A percentile compares a stretch with the other conserved stretches of the same genome.
These are phyloP conservation scores for Gymnoscopelus microlampas DNA, from an alignment of 2,797 vertebrate species.

Conservation along the genomic window DNA sequence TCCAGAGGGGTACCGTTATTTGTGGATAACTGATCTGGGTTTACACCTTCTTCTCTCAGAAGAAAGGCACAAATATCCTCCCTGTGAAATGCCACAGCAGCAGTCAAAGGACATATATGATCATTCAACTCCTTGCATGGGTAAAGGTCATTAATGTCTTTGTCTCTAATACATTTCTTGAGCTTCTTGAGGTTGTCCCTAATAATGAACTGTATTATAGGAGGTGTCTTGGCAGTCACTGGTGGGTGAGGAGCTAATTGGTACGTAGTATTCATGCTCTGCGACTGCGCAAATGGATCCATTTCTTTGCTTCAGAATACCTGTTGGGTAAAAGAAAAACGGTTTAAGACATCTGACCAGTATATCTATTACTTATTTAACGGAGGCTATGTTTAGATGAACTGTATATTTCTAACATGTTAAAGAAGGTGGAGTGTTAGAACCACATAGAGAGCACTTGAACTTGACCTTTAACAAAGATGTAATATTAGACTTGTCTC, in stretches of 20 bases:
- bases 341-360: background rate
- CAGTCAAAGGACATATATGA: slow-evolving; percentile 51
- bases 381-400: background rate
- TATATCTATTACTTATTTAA: background rate
- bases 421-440: too few relatives aligned
- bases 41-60: background rate
- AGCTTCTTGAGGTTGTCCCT: background rate
- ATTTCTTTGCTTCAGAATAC: slow-evolving; percentile 11
- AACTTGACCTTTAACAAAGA: too few relatives aligned
- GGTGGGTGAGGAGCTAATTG: accelerated
- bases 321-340: slow-evolving; percentile 28
- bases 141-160: slow-evolving; percentile 44
- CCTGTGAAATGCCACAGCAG: slow-evolving; percentile 51
- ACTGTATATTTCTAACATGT: too few relatives aligned
- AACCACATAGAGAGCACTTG: too few relatives aligned
- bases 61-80: slow-evolving; percentile 44
- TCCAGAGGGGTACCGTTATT: slow-evolving; percentile 9
- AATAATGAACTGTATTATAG: slow-evolving; percentile 45
- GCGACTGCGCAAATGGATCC: too few relatives aligned
- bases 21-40: slow-evolving; percentile 16
- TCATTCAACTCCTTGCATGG: slow-evolving; percentile 24
- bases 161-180: background rate
- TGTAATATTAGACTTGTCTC: too few relatives aligned
- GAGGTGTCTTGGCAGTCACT: slow-evolving; percentile 36
- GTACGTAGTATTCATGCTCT: background rate